A percentile compares a stretch with the other conserved stretches of the same genome.
phyloP scores from a whole-genome alignment of 1,140 invertebrate species.

The Euwallacea similis region DNA sequence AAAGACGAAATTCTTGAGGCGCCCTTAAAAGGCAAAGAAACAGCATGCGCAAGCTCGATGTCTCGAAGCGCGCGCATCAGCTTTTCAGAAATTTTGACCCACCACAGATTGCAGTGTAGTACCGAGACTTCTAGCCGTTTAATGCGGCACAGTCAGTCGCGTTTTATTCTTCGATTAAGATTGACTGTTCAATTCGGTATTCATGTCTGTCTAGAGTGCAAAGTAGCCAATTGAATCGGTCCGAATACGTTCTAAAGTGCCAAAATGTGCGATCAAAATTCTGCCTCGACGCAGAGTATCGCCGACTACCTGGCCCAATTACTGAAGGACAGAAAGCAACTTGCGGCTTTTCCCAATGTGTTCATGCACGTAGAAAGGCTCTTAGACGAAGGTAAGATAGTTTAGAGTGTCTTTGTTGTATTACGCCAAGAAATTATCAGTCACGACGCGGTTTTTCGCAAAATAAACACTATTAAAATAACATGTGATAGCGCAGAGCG shows the following conservation, averaged over 20 bases:
- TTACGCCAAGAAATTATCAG: neutral
- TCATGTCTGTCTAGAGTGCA: conserved; percentile 16
- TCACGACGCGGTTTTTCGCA: conserved; percentile 13
- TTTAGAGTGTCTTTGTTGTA: conserved; percentile 10
- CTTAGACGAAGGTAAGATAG: conserved; percentile 95
- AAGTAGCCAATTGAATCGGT: neutral
- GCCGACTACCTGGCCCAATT: conserved; percentile 99
- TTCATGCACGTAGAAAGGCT: conserved; percentile 99
- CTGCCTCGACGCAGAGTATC: conserved; percentile 89
- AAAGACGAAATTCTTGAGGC: conserved; percentile 26
- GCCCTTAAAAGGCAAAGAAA: conserved; percentile 25
- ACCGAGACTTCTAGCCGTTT: conserved; percentile 1
- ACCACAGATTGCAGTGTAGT: conserved; percentile 17
- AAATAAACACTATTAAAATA: conserved; percentile 36
- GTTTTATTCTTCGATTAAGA: conserved; percentile 16
- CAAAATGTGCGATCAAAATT: conserved; percentile 63
- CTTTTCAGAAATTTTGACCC: conserved; percentile 16
- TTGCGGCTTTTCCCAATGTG: conserved; percentile 98
- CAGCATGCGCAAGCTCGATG: conserved; percentile 18
- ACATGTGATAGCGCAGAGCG: conserved; percentile 44
- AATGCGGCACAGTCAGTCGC: conserved; percentile 10
- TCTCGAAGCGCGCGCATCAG: conserved; percentile 10
- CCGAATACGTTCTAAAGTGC: conserved; percentile 3
- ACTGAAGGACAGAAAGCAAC: conserved; percentile 99
- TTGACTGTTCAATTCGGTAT: conserved; percentile 13